Conservation (phyloP, 2,113 vertebrate genomes). For the Phaetusa simplex region DNA sequence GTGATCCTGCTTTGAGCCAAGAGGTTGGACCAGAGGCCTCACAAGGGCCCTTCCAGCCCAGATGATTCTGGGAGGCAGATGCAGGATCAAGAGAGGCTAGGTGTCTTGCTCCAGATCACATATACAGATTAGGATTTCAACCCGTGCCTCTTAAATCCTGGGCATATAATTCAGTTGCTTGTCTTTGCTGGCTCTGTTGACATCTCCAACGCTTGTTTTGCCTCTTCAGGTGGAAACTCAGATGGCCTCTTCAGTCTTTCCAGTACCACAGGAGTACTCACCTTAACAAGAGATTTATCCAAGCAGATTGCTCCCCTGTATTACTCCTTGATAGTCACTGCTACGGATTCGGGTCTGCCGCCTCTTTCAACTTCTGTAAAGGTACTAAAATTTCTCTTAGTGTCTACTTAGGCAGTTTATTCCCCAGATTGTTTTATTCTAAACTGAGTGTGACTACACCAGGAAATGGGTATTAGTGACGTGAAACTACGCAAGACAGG, state of each 20-base stretch:
- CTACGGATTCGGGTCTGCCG: neutral
- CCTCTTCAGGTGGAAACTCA: conserved; percentile 42
- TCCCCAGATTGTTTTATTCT: neutral
- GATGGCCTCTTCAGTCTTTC: conserved; percentile 51
- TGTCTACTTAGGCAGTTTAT: neutral
- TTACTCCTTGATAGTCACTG: conserved; percentile 18
- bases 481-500: neutral
- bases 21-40: neutral
- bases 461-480: neutral
- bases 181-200: neutral
- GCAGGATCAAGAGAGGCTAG: neutral
- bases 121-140: neutral
- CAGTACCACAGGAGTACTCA: conserved; percentile 43
- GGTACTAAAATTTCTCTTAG: neutral
- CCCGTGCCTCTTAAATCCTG: neutral
- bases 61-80: neutral
- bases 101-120: neutral
- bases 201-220: neutral
- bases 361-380: conserved; percentile 52
- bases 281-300: conserved; percentile 32
- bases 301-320: neutral
- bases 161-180: neutral
- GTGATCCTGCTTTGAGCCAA: neutral
- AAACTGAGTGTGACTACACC: neutral
- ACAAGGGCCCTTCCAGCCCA: neutral